These are phyloP conservation scores for Eidolon dupreanum DNA, from an alignment of 2,797 vertebrate genomes.

Conservation along the genomic window DNA sequence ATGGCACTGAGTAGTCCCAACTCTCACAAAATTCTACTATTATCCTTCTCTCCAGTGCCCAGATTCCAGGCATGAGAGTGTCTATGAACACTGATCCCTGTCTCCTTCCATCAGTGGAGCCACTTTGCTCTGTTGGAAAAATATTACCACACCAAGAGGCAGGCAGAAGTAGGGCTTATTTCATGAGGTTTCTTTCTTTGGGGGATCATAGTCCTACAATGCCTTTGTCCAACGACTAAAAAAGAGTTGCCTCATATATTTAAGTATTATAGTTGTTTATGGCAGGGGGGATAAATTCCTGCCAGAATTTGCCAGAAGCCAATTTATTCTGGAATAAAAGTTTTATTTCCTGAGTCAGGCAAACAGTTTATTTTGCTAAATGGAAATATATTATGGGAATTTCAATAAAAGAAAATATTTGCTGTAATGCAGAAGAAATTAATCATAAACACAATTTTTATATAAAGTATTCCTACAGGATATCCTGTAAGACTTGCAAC, in stretches of 20 bases:
- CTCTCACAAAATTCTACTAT: not conserved
- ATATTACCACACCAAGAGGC: not conserved
- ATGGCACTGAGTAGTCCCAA: no score
- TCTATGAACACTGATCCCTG: no score
- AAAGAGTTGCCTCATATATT: not conserved
- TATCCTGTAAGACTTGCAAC: not conserved
- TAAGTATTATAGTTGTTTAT: not conserved
- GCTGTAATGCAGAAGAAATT: not conserved
- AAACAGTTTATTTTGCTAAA: not conserved
- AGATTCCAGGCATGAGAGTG: no score
- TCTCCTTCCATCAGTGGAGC: accelerated
- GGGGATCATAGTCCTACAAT: not conserved
- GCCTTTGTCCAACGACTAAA: not conserved
- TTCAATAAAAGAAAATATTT: not conserved
- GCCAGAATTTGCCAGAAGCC: not conserved
- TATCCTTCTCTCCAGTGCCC: accelerated
- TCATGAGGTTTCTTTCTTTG: not conserved
- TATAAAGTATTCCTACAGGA: not conserved
- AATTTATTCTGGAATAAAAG: not conserved
- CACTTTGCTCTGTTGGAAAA: not conserved
- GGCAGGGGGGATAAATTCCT: not conserved
- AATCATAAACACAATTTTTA: conserved; percentile 29
- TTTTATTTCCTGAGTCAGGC: not conserved
- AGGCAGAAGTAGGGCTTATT: not conserved
- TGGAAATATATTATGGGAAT: not conserved